Evolutionary conservation across 2,797 vertebrate genomes (phyloP).

Genomic region (Takifugu rubripes): DNA sequence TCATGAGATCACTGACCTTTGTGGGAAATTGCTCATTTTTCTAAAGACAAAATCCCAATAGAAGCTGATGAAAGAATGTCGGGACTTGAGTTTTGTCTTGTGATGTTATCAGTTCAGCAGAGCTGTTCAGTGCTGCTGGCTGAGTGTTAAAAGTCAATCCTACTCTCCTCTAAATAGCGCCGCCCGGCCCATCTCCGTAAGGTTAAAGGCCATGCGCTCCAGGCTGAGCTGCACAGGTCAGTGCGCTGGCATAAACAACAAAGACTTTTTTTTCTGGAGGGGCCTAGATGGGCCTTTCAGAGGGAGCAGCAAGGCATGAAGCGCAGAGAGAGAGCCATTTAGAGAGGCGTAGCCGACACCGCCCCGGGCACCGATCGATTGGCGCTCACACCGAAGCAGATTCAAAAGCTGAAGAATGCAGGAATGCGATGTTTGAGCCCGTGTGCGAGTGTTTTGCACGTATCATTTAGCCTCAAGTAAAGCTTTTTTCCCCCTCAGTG

Average conservation of each 20-base stretch:
- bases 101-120: constrained; percentile 24
- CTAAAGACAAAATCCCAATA: not conserved
- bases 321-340: constrained; percentile 36
- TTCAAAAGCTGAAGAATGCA: constrained; percentile 46
- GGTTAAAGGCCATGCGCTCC: constrained; percentile 57
- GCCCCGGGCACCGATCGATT: constrained; percentile 45
- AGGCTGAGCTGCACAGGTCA: constrained; percentile 65
- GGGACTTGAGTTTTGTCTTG: constrained; percentile 6
- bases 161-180: constrained; percentile 39
- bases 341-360: constrained; percentile 21
- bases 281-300: constrained; percentile 66
- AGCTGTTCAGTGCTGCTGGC: constrained; percentile 30
- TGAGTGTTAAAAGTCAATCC: constrained; percentile 32
- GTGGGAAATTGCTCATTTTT: not conserved
- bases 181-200: constrained; percentile 45
- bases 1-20: not conserved
- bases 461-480: constrained; percentile 15
- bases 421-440: constrained; percentile 51
- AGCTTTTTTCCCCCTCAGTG: constrained; percentile 2
- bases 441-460: constrained; percentile 27
- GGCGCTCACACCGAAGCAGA: constrained; percentile 37
- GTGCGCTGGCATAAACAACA: constrained; percentile 65
- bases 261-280: constrained; percentile 54
- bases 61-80: constrained; percentile 23
- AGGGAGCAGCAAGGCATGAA: constrained; percentile 66